Evolutionary conservation across 2,888 invertebrate species (phyloP), one percentile per base, ranked within the genome.

Genomic region (Alcis repandata): DNA sequence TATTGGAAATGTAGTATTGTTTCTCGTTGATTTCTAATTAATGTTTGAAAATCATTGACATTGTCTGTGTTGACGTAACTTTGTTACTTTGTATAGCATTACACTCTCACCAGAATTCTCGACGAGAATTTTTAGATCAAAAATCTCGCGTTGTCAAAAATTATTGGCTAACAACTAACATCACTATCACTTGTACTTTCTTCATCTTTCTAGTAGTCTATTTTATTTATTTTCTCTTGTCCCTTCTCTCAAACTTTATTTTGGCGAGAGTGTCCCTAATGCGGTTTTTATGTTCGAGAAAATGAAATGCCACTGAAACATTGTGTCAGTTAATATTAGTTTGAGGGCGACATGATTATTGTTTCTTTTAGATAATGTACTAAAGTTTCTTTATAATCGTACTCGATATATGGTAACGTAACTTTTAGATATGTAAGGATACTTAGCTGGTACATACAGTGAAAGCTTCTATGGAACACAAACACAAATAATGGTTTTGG

Each of bases 1-100:
- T 79, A 81, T 84, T 81, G 75, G 77, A 76, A 77, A 65, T 67
- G 75, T 78, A 79, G 76, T 62, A 69, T 72, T 78, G 46, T 70
- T 67, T 78, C 73, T 69, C 68, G 73, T 82, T 79, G 67, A 75
- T 76, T 79, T 76, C 72, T 71, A 73, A 65, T 66, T 33, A 54
- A 56, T 73, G 61, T 56, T 56, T 51, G 27, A 13, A 40, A 56
- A 22, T 49, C 40, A 48, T 54, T 59, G 63, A 52, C 58, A 58
- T 49, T 43, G 56, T 20, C 27, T 49, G 33, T 36, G 48, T 33
- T 36, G 20, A 54, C 33, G 32, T 54, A 61, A 48, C 19, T 32
- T 61, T 19, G 20, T 41, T 32, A 33, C 36, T 46, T 46, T 27
- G 27, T 60, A n/a, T 46, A 49, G 49, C 33, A 33, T n/a, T 52